phyloP scores from a whole-genome alignment of 2,888 invertebrate genomes.

The Lysandra bellargus region DNA sequence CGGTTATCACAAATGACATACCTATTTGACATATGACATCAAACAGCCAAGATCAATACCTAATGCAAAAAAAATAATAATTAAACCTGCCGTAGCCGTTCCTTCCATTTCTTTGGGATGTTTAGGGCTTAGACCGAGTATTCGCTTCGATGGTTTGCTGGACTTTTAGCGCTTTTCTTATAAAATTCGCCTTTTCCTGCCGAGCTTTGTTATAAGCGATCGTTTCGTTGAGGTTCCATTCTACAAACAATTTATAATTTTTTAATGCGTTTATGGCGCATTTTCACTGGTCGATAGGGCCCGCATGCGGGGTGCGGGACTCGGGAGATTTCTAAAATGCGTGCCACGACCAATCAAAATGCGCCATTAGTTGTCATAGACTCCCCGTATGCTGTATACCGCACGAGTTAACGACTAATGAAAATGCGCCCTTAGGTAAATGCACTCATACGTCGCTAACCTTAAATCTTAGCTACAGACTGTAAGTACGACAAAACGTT shows the following conservation, averaged over 20 bases:
- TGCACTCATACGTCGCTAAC: neutral
- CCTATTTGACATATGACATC: neutral
- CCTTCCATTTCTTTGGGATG: neutral
- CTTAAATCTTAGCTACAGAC: neutral
- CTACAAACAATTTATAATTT: slow-evolving; percentile 3
- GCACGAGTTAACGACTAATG: no score
- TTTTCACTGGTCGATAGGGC: no score
- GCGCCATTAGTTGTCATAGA: no score
- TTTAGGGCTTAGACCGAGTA: neutral
- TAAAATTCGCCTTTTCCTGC: neutral
- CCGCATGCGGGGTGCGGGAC: no score
- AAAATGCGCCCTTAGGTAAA: no score
- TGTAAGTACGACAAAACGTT: neutral
- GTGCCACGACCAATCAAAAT: no score
- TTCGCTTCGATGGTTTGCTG: neutral
- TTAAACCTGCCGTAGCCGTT: neutral
- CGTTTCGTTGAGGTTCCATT: slow-evolving; percentile 6
- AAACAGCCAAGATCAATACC: neutral
- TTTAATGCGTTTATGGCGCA: neutral
- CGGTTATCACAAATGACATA: neutral
- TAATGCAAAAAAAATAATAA: neutral
- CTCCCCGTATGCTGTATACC: no score
- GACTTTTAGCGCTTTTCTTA: neutral
- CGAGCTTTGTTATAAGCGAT: slow-evolving; percentile 1
- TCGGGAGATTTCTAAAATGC: no score